phyloP scores from a whole-genome alignment of 2,797 vertebrate genomes.

The Salmo trutta region DNA sequence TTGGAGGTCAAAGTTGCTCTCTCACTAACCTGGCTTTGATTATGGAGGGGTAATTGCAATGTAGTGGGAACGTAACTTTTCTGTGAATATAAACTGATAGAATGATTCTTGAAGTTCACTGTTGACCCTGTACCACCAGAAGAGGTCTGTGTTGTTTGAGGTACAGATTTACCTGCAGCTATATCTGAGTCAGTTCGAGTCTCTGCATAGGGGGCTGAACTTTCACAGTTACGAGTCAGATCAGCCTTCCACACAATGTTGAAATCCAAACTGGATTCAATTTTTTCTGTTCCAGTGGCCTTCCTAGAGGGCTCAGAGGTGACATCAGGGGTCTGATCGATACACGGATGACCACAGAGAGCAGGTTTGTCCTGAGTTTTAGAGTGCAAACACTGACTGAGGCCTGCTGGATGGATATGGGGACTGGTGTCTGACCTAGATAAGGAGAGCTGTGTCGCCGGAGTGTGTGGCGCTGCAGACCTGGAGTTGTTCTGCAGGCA shows the following conservation, averaged over 20 bases:
- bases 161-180: conserved; percentile 47
- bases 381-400: conserved; percentile 67
- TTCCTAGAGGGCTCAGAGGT: conserved; percentile 64
- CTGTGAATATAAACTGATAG: conserved; percentile 47
- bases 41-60: conserved; percentile 72
- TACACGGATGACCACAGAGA: conserved; percentile 65
- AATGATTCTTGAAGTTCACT: conserved; percentile 42
- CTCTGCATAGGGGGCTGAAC: conserved; percentile 64
- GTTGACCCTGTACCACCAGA: conserved; percentile 44
- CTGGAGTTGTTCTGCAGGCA: conserved; percentile 75
- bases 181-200: conserved; percentile 46
- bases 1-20: conserved; percentile 61
- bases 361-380: conserved; percentile 74
- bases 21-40: conserved; percentile 71
- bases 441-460: conserved; percentile 41
- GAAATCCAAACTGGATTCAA: conserved; percentile 71
- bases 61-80: conserved; percentile 67
- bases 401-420: conserved; percentile 60
- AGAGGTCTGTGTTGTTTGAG: conserved; percentile 65
- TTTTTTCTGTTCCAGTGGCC: conserved; percentile 60
- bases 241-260: conserved; percentile 73
- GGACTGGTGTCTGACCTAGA: conserved; percentile 52
- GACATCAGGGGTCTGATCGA: conserved; percentile 68
- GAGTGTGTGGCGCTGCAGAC: conserved; percentile 50
- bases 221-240: conserved; percentile 49